Conservation (phyloP, 2,888 invertebrate species). For the Margaritifera margaritifera region DNA sequence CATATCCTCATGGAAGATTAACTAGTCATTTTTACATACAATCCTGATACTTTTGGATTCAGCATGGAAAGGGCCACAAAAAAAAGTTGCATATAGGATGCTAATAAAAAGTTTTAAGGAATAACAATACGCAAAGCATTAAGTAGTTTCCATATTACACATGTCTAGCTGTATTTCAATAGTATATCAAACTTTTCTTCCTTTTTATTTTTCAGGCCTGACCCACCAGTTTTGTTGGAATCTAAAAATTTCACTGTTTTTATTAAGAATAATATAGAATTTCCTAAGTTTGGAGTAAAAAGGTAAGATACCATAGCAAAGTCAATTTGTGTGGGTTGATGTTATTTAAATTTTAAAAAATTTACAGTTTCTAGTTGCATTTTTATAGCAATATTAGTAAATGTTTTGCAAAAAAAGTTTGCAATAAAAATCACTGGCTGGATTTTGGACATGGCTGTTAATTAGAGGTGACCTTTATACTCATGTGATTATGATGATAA, state of each 20-base stretch:
- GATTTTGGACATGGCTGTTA: too few relatives aligned
- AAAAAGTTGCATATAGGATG: background rate
- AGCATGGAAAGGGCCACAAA: background rate
- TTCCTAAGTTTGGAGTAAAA: constrained; percentile 71
- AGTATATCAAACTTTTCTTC: background rate
- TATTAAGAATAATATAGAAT: constrained; percentile 74
- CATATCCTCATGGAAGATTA: too few relatives aligned
- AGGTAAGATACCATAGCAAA: constrained; percentile 54
- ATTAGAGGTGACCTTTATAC: too few relatives aligned
- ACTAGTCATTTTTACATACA: too few relatives aligned
- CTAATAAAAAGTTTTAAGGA: too few relatives aligned
- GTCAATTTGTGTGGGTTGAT: background rate
- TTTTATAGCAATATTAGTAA: too few relatives aligned
- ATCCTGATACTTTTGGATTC: background rate
- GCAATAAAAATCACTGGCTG: too few relatives aligned
- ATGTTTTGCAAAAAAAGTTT: too few relatives aligned
- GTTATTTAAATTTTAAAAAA: too few relatives aligned
- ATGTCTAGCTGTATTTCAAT: background rate
- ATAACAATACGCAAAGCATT: too few relatives aligned
- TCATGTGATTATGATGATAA: too few relatives aligned
- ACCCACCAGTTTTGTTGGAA: constrained; percentile 46
- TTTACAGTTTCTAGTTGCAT: too few relatives aligned
- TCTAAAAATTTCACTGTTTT: constrained; percentile 73
- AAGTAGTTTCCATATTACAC: background rate
- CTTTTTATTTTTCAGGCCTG: constrained; percentile 44